phyloP scores from a whole-genome alignment of 2,113 vertebrate genomes.

The Euleptes europaea region DNA sequence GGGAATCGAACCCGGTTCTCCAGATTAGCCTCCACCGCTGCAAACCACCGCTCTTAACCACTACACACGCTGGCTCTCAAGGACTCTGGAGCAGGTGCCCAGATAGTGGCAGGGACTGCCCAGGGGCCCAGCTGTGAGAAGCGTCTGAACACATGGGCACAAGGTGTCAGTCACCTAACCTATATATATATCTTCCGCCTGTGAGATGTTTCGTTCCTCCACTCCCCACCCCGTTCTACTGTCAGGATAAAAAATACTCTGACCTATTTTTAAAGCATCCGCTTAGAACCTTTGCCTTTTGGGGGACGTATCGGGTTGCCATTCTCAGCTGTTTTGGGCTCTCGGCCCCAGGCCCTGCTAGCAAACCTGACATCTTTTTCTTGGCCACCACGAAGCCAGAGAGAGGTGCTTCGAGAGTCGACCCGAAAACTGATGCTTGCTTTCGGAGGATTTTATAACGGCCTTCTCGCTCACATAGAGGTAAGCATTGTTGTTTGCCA shows the following conservation, averaged over 20 bases:
- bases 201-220: neutral
- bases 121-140: neutral
- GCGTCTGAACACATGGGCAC: neutral
- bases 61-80: too few relatives aligned
- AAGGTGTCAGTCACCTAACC: fast-evolving
- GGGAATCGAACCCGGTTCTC: too few relatives aligned
- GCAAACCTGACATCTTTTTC: neutral
- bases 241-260: conserved; percentile 45
- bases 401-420: fast-evolving
- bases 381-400: fast-evolving
- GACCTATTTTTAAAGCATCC: conserved; percentile 56
- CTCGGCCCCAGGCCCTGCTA: neutral
- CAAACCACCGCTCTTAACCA: too few relatives aligned
- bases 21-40: too few relatives aligned
- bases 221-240: conserved; percentile 36
- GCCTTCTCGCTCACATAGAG: neutral
- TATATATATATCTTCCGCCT: neutral
- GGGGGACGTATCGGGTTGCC: conserved; percentile 3
- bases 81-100: too few relatives aligned
- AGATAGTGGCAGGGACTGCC: neutral
- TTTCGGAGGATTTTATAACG: fast-evolving
- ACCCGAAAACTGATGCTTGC: fast-evolving
- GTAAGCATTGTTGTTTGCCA: neutral
- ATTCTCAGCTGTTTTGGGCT: conserved; percentile 56
- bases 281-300: neutral